Evolutionary conservation across 2,888 invertebrate genomes (phyloP).

Genomic region (Volucella zonaria): DNA sequence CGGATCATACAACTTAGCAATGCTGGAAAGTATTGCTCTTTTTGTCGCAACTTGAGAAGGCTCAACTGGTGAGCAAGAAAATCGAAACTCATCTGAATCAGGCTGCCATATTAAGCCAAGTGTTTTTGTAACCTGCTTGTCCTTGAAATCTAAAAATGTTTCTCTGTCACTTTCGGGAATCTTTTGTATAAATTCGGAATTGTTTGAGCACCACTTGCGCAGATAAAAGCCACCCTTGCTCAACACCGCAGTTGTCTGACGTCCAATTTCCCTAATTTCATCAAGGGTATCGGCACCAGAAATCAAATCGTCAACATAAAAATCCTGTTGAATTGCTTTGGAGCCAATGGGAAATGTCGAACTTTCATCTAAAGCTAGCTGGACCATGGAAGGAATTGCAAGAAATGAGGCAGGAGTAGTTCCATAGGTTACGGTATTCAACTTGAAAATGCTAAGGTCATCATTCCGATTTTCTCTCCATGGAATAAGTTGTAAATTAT

Average conservation of each 20-base stretch:
- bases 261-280: slow-evolving; percentile 2
- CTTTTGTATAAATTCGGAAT: background rate
- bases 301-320: slow-evolving; percentile 12
- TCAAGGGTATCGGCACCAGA: slow-evolving; percentile 10
- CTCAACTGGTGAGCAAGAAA: too few relatives aligned
- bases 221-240: slow-evolving; percentile 1
- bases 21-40: too few relatives aligned
- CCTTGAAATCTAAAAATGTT: too few relatives aligned
- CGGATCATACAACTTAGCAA: slow-evolving; percentile 2
- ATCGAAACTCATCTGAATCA: too few relatives aligned
- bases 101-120: too few relatives aligned
- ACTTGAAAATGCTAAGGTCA: slow-evolving; percentile 1
- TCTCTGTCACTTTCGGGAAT: too few relatives aligned
- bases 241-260: slow-evolving; percentile 2
- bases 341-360: background rate
- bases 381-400: background rate
- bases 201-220: slow-evolving; percentile 6
- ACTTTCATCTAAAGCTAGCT: slow-evolving; percentile 11
- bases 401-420: too few relatives aligned
- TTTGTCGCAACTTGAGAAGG: too few relatives aligned
- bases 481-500: slow-evolving; percentile 7
- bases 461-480: slow-evolving; percentile 9
- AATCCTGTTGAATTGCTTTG: slow-evolving; percentile 8
- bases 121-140: too few relatives aligned
- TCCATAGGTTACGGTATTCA: too few relatives aligned